Evolutionary conservation across 2,888 invertebrate genomes (phyloP), one percentile per base, ranked within the genome.

Genomic region (Buathra laborator): DNA sequence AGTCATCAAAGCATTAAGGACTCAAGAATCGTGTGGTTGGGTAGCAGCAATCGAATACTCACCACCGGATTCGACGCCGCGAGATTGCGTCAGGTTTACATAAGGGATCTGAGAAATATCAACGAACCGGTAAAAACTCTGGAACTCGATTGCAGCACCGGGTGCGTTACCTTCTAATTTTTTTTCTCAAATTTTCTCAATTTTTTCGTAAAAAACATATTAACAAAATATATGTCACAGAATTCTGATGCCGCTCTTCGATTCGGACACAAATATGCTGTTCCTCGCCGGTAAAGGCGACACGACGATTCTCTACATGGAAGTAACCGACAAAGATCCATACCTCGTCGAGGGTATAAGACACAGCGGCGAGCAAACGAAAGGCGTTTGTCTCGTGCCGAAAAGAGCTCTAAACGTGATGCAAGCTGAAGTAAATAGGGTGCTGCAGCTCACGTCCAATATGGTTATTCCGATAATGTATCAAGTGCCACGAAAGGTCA

Each of bases 221-320:
- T 74, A 44, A 29, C 32, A 62, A 10, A 48, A 66, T 48, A 32
- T 37, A 67, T 29, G 16, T 3, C 48, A 24, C 89, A 96, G 96
- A 43, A 97, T 98, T 84, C 94, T 99, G 86, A 98, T 99, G 96
- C 99, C 99, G 0, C 95, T 99, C 6, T 99, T 96, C 93, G 99
- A 99, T 94, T 95, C 97, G 14, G 99, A 99, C 92, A 99, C 99
- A 56, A 97, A 97, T 90, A 98, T 99, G 98, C 95, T 99, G 84
- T 99, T 99, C 95, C 94, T 99, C 81, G 98, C 98, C 78, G 99
- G 99, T 56, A 99, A 99, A 95, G 99, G 98, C 7, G 99, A 99
- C 91, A 98, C 98, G 0, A 97, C 97, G 1, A 97, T 99, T 84
- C 95, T 97, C 82, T 99, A 98, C 90, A 96, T 98, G 95, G 99